Percentiles rank a stretch among this genome's conserved stretches.
Evolutionary conservation across 2,888 invertebrate genomes (phyloP).

Genomic region (Malthinus seriepunctatus): DNA sequence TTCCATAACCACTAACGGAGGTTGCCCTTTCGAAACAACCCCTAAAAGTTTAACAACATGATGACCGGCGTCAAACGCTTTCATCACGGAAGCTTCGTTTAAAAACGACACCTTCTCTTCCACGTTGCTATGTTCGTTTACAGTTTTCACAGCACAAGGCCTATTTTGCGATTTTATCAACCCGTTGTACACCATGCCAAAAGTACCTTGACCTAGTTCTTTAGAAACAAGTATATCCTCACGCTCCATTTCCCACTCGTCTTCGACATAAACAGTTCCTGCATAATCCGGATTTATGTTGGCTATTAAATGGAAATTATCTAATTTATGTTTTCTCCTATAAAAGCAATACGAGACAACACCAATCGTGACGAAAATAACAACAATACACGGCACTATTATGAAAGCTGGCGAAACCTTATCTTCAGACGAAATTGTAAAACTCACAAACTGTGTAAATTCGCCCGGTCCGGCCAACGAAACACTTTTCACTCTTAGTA

Average conservation of each 20-base stretch:
- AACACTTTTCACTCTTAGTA: slow-evolving; percentile 61
- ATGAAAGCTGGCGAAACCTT: neutral
- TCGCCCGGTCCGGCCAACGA: slow-evolving; percentile 62
- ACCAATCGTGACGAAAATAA: slow-evolving; percentile 32
- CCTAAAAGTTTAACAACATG: slow-evolving; percentile 72
- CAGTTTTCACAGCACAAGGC: slow-evolving; percentile 66
- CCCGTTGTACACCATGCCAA: slow-evolving; percentile 74
- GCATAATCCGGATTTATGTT: slow-evolving; percentile 70
- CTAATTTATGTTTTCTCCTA: slow-evolving; percentile 44
- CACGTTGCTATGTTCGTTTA: slow-evolving; percentile 61
- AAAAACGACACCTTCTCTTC: slow-evolving; percentile 66
- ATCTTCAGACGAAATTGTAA: slow-evolving; percentile 32
- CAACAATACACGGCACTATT: slow-evolving; percentile 31
- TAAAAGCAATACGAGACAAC: slow-evolving; percentile 38
- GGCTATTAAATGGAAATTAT: slow-evolving; percentile 56
- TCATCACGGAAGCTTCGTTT: slow-evolving; percentile 76
- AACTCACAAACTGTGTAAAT: slow-evolving; percentile 42
- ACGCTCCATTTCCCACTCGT: slow-evolving; percentile 72
- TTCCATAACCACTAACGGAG: slow-evolving; percentile 78
- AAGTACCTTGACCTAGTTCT: slow-evolving; percentile 71
- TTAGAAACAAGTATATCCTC: slow-evolving; percentile 60
- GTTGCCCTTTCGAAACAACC: slow-evolving; percentile 70
- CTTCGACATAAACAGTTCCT: slow-evolving; percentile 61
- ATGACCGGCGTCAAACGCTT: slow-evolving; percentile 64
- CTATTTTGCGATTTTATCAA: slow-evolving; percentile 52